phyloP scores from a whole-genome alignment of 2,888 invertebrate genomes.

The Pseudococcus longispinus region DNA sequence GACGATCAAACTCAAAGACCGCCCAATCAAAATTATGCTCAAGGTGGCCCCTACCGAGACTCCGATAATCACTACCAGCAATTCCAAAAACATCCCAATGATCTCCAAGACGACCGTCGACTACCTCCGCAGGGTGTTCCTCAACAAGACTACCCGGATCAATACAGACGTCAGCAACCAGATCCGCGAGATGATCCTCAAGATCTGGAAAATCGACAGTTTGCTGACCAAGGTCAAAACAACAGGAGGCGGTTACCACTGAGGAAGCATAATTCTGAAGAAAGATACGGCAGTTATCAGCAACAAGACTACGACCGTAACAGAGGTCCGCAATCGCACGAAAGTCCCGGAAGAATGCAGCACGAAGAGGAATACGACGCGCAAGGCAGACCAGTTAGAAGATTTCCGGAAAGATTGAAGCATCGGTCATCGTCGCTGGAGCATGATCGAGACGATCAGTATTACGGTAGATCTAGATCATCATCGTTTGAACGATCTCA shows the following conservation, averaged over 20 bases:
- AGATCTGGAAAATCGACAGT: not conserved
- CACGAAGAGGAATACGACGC: not conserved
- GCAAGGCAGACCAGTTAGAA: not conserved
- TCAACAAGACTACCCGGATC: slow-evolving; percentile 21
- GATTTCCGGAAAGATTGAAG: not conserved
- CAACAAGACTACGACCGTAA: slow-evolving; percentile 49
- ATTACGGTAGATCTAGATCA: slow-evolving; percentile 45
- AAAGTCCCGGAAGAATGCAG: slow-evolving; percentile 23
- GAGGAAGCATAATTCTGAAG: slow-evolving; percentile 42
- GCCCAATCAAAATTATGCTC: not conserved
- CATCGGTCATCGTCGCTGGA: slow-evolving; percentile 46
- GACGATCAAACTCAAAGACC: slow-evolving; percentile 16
- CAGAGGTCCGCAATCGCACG: slow-evolving; percentile 26
- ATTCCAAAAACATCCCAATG: slow-evolving; percentile 4
- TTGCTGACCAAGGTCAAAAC: not conserved
- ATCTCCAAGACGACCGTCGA: not conserved
- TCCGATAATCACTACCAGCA: slow-evolving; percentile 4
- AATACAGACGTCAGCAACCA: not conserved
- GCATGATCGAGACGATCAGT: not conserved
- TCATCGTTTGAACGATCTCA: slow-evolving; percentile 44
- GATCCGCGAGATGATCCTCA: not conserved
- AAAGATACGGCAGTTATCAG: not conserved
- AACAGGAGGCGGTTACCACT: slow-evolving; percentile 40
- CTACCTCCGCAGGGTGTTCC: not conserved
- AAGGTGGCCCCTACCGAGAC: not conserved